phyloP scores from a whole-genome alignment of 1,140 invertebrate species.

The Drosophila willistoni region DNA sequence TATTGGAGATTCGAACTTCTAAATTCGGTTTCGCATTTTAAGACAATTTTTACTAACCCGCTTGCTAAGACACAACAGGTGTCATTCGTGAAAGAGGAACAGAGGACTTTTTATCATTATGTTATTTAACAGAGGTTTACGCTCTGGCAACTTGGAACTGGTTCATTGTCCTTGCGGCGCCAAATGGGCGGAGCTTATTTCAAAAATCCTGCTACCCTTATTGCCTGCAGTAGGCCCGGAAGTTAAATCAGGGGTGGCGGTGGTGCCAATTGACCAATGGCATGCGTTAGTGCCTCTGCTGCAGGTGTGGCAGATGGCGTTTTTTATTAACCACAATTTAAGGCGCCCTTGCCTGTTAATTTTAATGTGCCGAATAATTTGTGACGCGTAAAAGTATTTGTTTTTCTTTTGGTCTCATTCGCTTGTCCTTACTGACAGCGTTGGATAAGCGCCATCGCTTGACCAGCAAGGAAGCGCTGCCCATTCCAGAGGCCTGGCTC shows the following conservation, averaged over 20 bases:
- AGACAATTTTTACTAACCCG: no score
- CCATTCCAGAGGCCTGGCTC: conserved; percentile 18
- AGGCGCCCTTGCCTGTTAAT: conserved; percentile 48
- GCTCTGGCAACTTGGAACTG: neutral
- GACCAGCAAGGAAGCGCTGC: conserved; percentile 42
- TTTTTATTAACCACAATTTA: conserved; percentile 62
- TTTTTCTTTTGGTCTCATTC: conserved; percentile 28
- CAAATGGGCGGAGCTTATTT: conserved; percentile 26
- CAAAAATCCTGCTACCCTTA: conserved; percentile 24
- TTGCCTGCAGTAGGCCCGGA: conserved; percentile 15
- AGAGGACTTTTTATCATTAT: no score
- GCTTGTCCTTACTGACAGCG: conserved; percentile 18
- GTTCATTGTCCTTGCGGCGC: conserved; percentile 9
- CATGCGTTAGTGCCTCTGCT: neutral
- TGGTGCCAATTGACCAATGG: conserved; percentile 42
- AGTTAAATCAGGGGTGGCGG: conserved; percentile 31
- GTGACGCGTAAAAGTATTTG: conserved; percentile 25
- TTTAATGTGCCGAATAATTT: conserved; percentile 54
- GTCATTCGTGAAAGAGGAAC: no score
- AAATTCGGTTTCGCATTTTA: no score
- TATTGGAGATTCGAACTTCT: no score
- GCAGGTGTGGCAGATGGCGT: conserved; percentile 36
- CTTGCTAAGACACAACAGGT: no score
- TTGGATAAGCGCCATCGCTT: conserved; percentile 52
- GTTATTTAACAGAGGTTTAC: no score